Conservation (phyloP, 2,888 invertebrate genomes). For the Trissoscelio sp. region DNA sequence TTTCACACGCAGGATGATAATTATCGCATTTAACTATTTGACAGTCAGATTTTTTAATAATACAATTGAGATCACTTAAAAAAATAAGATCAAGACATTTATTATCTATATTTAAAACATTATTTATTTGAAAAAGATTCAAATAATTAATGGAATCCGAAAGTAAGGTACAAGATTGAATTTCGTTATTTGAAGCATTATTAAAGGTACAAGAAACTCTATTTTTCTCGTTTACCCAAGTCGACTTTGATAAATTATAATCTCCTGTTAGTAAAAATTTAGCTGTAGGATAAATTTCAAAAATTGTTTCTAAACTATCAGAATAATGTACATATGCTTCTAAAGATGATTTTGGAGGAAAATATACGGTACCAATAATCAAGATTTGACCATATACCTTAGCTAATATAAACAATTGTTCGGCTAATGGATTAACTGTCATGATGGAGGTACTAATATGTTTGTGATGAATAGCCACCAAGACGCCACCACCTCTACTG, state of each 20-base stretch:
- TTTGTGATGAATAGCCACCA: not conserved
- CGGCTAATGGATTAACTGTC: not conserved
- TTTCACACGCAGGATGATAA: conserved; percentile 24
- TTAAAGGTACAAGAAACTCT: not conserved
- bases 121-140: not conserved
- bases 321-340: not conserved
- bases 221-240: not conserved
- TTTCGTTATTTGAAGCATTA: not conserved
- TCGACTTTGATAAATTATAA: conserved; percentile 1
- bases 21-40: not conserved
- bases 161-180: not conserved
- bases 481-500: conserved; percentile 1
- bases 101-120: not conserved
- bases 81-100: conserved; percentile 5
- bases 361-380: conserved; percentile 10
- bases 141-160: conserved; percentile 7
- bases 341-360: conserved; percentile 3
- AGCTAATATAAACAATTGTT: not conserved
- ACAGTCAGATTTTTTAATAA: not conserved
- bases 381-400: not conserved
- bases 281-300: conserved; percentile 16
- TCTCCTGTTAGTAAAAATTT: conserved; percentile 29
- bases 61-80: not conserved
- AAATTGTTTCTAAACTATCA: conserved; percentile 8
- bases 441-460: not conserved